Evolutionary conservation across 2,797 vertebrate species (phyloP).

Genomic region (Siniperca scherzeri): DNA sequence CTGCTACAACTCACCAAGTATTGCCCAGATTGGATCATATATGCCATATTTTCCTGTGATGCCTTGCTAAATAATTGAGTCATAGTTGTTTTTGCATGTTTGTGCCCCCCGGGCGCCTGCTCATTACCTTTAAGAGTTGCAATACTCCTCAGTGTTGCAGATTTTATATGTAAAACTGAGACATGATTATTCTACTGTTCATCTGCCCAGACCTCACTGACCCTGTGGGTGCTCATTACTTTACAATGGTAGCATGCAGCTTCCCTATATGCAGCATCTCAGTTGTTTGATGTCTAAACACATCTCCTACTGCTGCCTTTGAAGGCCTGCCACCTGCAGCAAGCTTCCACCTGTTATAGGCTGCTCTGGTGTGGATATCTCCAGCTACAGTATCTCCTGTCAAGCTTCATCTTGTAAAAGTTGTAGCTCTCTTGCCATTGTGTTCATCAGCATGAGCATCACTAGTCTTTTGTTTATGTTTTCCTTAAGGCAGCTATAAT

Average conservation of each 20-base stretch:
- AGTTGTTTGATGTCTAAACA: slow-evolving; percentile 57
- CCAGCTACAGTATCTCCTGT: slow-evolving; percentile 10
- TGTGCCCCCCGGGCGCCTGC: slow-evolving; percentile 5
- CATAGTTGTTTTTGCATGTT: slow-evolving; percentile 17
- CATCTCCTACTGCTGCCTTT: slow-evolving; percentile 56
- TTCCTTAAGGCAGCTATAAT: not conserved
- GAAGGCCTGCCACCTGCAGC: slow-evolving; percentile 66
- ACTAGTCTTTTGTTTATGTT: not conserved
- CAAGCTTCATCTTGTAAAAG: slow-evolving; percentile 36
- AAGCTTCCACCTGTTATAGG: slow-evolving; percentile 57
- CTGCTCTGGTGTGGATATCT: slow-evolving; percentile 24
- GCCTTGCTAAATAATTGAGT: slow-evolving; percentile 16
- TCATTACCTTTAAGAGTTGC: slow-evolving; percentile 11
- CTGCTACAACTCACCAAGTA: slow-evolving; percentile 1
- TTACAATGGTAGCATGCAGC: slow-evolving; percentile 25
- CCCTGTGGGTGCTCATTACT: slow-evolving; percentile 17
- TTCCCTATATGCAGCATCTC: slow-evolving; percentile 14
- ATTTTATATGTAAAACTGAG: slow-evolving; percentile 17
- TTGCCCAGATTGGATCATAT: not conserved
- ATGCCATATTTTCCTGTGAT: slow-evolving; percentile 4
- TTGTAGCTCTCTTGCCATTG: slow-evolving; percentile 23
- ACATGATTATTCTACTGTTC: not conserved
- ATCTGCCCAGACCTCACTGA: slow-evolving; percentile 11
- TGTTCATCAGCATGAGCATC: slow-evolving; percentile 14
- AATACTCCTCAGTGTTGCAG: not conserved